These are phyloP conservation scores for Brachylomia viminalis DNA, from an alignment of 2,888 invertebrate species.

Conservation along the genomic window DNA sequence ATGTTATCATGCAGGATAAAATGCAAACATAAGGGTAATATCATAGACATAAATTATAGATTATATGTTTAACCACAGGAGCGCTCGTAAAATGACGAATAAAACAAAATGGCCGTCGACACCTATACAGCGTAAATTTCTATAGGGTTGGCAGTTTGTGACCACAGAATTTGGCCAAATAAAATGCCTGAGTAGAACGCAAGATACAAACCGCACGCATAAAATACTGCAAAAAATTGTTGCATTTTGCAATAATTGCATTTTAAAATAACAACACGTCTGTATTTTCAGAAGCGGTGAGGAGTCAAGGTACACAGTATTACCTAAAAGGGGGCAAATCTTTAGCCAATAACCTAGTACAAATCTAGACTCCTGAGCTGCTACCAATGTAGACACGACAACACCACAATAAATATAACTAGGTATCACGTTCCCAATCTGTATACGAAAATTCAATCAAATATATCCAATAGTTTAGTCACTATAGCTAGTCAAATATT, in stretches of 20 bases:
- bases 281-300: neutral
- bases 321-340: neutral
- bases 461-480: too few relatives aligned
- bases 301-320: neutral
- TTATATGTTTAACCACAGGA: slow-evolving; percentile 49
- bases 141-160: slow-evolving; percentile 6
- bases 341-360: neutral
- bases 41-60: slow-evolving; percentile 56
- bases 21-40: slow-evolving; percentile 40
- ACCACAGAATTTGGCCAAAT: neutral
- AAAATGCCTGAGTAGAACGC: neutral
- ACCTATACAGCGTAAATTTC: slow-evolving; percentile 21
- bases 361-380: neutral
- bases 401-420: too few relatives aligned
- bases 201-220: too few relatives aligned
- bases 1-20: slow-evolving; percentile 35
- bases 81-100: slow-evolving; percentile 50
- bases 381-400: neutral
- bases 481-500: too few relatives aligned
- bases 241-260: too few relatives aligned
- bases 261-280: neutral
- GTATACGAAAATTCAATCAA: too few relatives aligned
- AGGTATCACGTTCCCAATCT: too few relatives aligned
- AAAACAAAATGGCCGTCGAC: slow-evolving; percentile 56
- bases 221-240: too few relatives aligned